Evolutionary conservation across 2,113 vertebrate genomes (phyloP), one percentile per base, ranked within the genome.

Genomic region (Seriola rivoliana): DNA sequence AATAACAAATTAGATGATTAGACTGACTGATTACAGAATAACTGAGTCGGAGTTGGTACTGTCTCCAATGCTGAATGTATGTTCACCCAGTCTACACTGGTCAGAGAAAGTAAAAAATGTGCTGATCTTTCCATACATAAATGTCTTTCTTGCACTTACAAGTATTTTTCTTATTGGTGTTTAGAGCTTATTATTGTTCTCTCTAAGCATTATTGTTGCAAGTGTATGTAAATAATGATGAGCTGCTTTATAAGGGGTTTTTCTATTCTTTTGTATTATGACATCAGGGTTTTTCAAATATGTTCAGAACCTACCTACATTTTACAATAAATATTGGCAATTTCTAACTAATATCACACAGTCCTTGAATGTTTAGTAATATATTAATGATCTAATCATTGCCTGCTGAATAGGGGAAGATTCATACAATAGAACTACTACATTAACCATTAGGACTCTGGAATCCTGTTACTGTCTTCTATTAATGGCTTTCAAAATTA

Each of bases 1-100:
- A 96, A 89, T 65, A 82, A 93, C 19, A 95, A 95, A 82, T 60
- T 86, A 34, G 96, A 97, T 19, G 96, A 97, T 94, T 80, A 95
- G 94, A 77, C 89, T 93, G 46, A 97, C 94, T 80, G 95, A 96
- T 42, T 58, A 32, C 13, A 92, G 57, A 59, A 55, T 23, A 11
- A 69, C 2, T 42, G 16, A 66, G 12, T 40, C 1, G 0, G 50
- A 63, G 16, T 11, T 54, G 23, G 23, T 55, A 38, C 14, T 44
- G 44, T 75, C 36, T 59, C 16, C 19, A 58, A 6, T 42, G 52
- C 25, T 75, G 40, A 75, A 82, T 84, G 63, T 80, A 72, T 88
- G 17, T 68, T 63, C 14, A 58, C 36, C 44, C n/a, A 58, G 48
- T 81, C 23, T 72, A 72, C 17, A 73, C 11, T 79, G 29, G n/a